Base-by-base conservation (phyloP, 2,797 vertebrate genomes). In the Sebastes reedi region DNA sequence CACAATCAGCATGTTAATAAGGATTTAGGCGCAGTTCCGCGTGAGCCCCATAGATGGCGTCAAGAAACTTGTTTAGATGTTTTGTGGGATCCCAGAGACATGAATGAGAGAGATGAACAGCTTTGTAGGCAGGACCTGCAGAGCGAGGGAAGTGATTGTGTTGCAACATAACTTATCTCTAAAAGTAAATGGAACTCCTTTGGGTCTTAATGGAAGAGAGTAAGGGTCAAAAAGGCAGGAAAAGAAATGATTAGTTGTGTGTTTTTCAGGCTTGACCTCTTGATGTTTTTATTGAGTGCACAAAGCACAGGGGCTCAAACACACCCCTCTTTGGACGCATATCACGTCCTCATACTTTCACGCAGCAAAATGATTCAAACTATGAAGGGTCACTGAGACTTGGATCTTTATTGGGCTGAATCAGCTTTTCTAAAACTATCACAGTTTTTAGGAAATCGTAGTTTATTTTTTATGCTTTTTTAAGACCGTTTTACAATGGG, bases 31-130 rank as follows among this genome's bases (percentile, higher is more conserved):
- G 89, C 42, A 90, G 50, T 91, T 86, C 54, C 60, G 8, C 34
- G 1, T 2, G 16, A n/a, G 52, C 3, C 82, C 93, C 30, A 75
- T 87, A 94, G 93, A 91, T 92, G 94, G 92, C 80, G 36, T 68
- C 72, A 84, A 69, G 39, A 77, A 81, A 82, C 86, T 73, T 67
- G 60, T 75, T 73, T 6, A 32, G 56, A 42, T 54, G 71, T 60
- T 24, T 50, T 56, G 56, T n/a, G 8, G 11, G 62, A 65, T 66
- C n/a, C 10, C 1, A 22, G 36, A 70, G 36, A 59, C 32, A 71
- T 83, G 79, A 86, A 65, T 81, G 58, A 85, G 75, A 75, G 9
- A 24, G 24, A 75, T 36, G 18, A 11, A 10, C 14, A 9, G 61
- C 27, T 32, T 42, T 65, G 67, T 8, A 8, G 12, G 24, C 68